A percentile compares a stretch with the other conserved stretches of the same genome.
Evolutionary conservation across 2,797 vertebrate species (phyloP).

Genomic region (Bradypus variegatus): DNA sequence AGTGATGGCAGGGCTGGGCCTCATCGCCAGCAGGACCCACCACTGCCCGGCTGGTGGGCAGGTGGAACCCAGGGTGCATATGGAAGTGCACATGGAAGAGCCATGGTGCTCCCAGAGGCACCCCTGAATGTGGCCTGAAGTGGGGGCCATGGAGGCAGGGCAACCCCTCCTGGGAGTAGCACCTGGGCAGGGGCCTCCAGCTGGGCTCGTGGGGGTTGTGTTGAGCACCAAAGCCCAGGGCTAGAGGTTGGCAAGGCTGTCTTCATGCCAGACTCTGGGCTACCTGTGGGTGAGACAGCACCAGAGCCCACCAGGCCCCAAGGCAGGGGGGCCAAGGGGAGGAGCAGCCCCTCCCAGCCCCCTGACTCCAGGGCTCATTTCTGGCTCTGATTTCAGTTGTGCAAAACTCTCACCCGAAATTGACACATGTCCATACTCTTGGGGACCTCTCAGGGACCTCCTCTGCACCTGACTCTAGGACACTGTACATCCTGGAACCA

Average conservation of each 20-base stretch:
- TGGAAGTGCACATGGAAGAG: neutral
- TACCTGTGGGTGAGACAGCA: too few species aligned
- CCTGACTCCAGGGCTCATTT: too few species aligned
- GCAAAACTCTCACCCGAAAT: neutral
- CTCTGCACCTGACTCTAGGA: too few species aligned
- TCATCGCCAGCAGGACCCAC: neutral
- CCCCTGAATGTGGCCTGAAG: neutral
- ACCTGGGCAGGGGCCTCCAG: constrained; percentile 61
- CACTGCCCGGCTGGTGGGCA: rapidly evolving
- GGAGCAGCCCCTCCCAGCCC: too few species aligned
- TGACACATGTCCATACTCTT: neutral
- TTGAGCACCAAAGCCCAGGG: constrained; percentile 69
- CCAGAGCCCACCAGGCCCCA: too few species aligned
- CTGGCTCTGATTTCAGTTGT: neutral
- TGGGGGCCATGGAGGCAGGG: neutral
- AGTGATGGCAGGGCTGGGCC: too few species aligned
- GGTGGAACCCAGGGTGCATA: neutral
- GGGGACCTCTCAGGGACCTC: neutral
- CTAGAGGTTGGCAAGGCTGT: constrained; percentile 33
- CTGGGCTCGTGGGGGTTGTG: neutral
- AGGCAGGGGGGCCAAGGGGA: too few species aligned
- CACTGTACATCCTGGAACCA: too few species aligned
- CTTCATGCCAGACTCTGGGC: neutral
- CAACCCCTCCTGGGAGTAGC: constrained; percentile 54
- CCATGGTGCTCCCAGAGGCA: neutral